Base-by-base conservation (phyloP, 1,140 invertebrate genomes). In the Orius laevigatus region DNA sequence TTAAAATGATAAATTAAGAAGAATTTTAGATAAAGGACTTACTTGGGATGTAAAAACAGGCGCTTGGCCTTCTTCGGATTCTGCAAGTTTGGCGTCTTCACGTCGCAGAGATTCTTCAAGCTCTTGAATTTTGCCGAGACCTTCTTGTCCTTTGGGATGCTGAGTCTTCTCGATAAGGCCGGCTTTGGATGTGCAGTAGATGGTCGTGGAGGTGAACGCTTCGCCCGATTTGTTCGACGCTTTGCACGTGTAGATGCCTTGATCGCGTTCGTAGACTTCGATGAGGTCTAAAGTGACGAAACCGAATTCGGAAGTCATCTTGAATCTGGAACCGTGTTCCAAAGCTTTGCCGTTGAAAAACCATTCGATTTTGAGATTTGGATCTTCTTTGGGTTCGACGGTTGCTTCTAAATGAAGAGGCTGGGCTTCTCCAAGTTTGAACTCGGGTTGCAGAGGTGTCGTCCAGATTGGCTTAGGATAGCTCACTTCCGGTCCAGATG, bases 341-440 rank as follows among this genome's bases (percentile, higher is more conserved):
- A 92, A 64, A 25, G 78, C 69, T 67, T 90, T 89, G 33, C 88
- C 87, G 61, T 93, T 92, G 58, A 92, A 87, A 63, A 86, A 91
- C 88, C 87, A 92, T 67, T 92, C 88, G 49, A 91, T 82, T 57
- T 80, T 84, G n/a, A 93, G 69, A 59, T 93, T 84, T 2, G 94
- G 94, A 73, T 98, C 95, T 62, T 92, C 82, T 63, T 95, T 89
- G 0, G 94, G 95, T 65, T 92, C 86, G 5, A 95, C 86, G 60
- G 85, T 82, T 41, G 83, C 90, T 66, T 97, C 90, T 50, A 98
- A 71, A 64, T 93, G 87, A 31, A 94, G 72, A 1, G 85, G 73
- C 65, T 94, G 80, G 34, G 84, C 81, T 70, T 98, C 95, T 48
- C 78, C 74, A n/a, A 97, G 67, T 59, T 76, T 78, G 58, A 87